Percentiles rank a stretch among this genome's conserved stretches.
phyloP scores from a whole-genome alignment of 2,888 invertebrate genomes.

The Arctia plantaginis region DNA sequence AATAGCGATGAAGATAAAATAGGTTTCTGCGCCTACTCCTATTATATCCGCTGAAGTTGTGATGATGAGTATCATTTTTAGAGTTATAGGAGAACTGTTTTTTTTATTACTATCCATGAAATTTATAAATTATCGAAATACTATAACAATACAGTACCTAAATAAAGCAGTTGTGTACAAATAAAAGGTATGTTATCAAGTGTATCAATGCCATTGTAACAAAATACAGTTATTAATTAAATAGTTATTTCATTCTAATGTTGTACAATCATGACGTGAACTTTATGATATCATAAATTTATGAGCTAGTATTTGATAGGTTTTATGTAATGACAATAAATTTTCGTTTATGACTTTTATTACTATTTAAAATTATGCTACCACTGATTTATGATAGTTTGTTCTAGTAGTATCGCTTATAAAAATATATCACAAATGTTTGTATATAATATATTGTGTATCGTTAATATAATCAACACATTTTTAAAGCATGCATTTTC shows the following conservation, averaged over 20 bases:
- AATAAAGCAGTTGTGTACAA: constrained; percentile 6
- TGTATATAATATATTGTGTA: not conserved
- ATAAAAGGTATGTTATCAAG: constrained; percentile 26
- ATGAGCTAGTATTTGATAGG: constrained; percentile 24
- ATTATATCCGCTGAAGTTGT: too few species aligned
- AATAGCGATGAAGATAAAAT: not conserved
- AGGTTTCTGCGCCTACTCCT: not conserved
- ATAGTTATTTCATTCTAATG: constrained; percentile 43
- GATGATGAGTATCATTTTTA: too few species aligned
- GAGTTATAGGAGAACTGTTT: too few species aligned
- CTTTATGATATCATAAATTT: constrained; percentile 32
- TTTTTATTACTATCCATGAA: not conserved
- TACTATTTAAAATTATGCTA: constrained; percentile 16
- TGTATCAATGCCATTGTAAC: constrained; percentile 17
- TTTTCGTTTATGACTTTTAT: constrained; percentile 27
- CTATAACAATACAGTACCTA: not conserved
- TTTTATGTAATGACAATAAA: constrained; percentile 14
- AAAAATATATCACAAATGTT: too few species aligned
- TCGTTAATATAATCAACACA: not conserved
- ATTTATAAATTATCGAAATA: not conserved
- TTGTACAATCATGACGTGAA: constrained; percentile 40
- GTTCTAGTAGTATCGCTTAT: not conserved
- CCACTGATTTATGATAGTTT: constrained; percentile 8
- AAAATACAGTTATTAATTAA: constrained; percentile 32
- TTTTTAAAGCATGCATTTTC: not conserved